Evolutionary conservation across 2,113 vertebrate genomes (phyloP), one percentile per base, ranked within the genome.

Genomic region (Girardinichthys multiradiatus): DNA sequence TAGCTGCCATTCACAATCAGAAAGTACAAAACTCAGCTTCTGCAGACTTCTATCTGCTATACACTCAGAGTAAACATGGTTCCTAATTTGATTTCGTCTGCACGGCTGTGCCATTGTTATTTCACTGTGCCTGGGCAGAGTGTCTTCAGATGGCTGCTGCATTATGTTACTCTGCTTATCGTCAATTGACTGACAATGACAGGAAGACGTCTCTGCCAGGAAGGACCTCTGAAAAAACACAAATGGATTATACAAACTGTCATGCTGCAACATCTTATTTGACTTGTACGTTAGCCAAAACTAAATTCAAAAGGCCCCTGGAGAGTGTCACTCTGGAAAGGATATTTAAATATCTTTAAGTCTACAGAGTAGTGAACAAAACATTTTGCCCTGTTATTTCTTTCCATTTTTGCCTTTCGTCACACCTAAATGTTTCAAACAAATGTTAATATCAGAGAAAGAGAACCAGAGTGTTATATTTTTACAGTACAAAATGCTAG

Each of bases 141-240:
- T 76, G 66, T 70, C 57, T 75, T 68, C 59, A 42, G 35, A 76
- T 58, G 42, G 59, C 73, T 72, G 64, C 76, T 66, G 79, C 70
- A 58, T 72, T 81, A 70, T 21, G 28, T 65, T 61, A 45, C 63
- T 62, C 79, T 79, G 82, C 80, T 83, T 80, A 76, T 62, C 74
- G 83, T 84, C 90, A 85, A 60, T 68, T 54, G 27, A 66, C 71
- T 76, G 66, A 85, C 67, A 72, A 45, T 79, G n/a, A 13, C 62
- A 80, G 77, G 64, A 77, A 82, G 74, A 70, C 61, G 64, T 30
- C 70, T 72, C 27, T 80, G 82, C 69, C 84, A 79, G 79, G 76
- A 75, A 72, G 71, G 31, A 65, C 72, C 57, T 60, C 75, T 28
- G 62, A 19, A 66, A 61, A 71, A 83, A 69, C 58, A 77, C 2